Evolutionary conservation across 2,888 invertebrate species (phyloP).

Genomic region (Kuschelorhynchus macadamiae): DNA sequence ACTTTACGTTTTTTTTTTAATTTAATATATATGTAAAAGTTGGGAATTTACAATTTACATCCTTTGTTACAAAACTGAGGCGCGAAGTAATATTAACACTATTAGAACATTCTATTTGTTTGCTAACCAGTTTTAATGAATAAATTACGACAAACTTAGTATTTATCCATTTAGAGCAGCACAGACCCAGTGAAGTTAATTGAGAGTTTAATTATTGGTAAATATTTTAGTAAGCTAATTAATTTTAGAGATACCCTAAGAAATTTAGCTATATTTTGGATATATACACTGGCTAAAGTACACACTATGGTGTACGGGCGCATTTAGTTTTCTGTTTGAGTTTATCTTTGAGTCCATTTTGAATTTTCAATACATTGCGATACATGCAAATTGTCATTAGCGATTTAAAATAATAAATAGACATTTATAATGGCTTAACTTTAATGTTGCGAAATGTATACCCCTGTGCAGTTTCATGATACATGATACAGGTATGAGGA

Average conservation of each 20-base stretch:
- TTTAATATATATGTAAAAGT: no score
- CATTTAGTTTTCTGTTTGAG: constrained; percentile 40
- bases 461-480: no score
- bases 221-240: constrained; percentile 49
- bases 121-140: constrained; percentile 33
- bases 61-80: no score
- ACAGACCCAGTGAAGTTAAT: constrained; percentile 40
- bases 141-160: constrained; percentile 43
- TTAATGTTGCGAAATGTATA: no score
- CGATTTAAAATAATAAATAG: no score
- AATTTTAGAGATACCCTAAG: constrained; percentile 43
- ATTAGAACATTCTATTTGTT: constrained; percentile 10
- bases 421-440: no score
- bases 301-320: constrained; percentile 23
- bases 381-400: no score
- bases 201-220: constrained; percentile 48
- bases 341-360: constrained; percentile 33
- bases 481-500: no score
- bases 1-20: no score
- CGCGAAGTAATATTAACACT: constrained; percentile 7
- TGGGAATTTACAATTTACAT: no score
- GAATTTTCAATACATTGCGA: constrained; percentile 11
- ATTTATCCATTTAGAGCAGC: constrained; percentile 43
- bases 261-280: constrained; percentile 43
- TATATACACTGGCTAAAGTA: constrained; percentile 45